These are phyloP conservation scores for Enteromius radiatus DNA, from an alignment of 2,797 vertebrate species.

Conservation along the genomic window DNA sequence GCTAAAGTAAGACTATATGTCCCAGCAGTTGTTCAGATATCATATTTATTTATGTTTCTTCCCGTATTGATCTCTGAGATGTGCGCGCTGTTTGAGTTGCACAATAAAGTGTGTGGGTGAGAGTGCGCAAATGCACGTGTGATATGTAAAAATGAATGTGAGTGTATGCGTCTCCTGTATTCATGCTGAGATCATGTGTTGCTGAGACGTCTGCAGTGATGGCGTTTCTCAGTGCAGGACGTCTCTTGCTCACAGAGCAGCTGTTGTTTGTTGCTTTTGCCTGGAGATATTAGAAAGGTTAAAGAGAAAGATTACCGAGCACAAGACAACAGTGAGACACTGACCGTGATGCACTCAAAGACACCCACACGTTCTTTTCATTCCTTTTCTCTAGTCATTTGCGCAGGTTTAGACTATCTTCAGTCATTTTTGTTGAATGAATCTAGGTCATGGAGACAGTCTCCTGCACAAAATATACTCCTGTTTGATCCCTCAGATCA, in stretches of 20 bases:
- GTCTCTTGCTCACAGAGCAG: constrained; percentile 66
- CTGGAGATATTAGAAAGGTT: constrained; percentile 72
- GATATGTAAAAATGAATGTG: constrained; percentile 44
- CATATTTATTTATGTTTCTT: not conserved
- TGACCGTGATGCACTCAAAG: not conserved
- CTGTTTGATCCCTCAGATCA: not conserved
- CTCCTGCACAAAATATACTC: not conserved
- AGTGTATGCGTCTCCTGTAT: constrained; percentile 56
- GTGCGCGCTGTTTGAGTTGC: constrained; percentile 12
- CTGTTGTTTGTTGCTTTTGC: constrained; percentile 70
- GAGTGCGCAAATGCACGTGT: not conserved
- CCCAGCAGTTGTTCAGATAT: not conserved
- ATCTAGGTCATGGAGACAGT: not conserved
- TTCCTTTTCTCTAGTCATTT: not conserved
- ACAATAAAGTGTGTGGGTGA: not conserved
- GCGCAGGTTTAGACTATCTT: constrained; percentile 4
- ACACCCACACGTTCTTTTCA: constrained; percentile 5
- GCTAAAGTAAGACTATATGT: not conserved
- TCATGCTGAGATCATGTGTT: constrained; percentile 79
- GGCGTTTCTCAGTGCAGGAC: constrained; percentile 26
- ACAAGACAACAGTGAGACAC: constrained; percentile 61
- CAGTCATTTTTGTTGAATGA: constrained; percentile 7
- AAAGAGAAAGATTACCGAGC: constrained; percentile 59
- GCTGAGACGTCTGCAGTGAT: constrained; percentile 55
- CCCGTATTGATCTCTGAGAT: not conserved